Evolutionary conservation across 2,888 invertebrate species (phyloP).

Genomic region (Drosophila neotestacea): DNA sequence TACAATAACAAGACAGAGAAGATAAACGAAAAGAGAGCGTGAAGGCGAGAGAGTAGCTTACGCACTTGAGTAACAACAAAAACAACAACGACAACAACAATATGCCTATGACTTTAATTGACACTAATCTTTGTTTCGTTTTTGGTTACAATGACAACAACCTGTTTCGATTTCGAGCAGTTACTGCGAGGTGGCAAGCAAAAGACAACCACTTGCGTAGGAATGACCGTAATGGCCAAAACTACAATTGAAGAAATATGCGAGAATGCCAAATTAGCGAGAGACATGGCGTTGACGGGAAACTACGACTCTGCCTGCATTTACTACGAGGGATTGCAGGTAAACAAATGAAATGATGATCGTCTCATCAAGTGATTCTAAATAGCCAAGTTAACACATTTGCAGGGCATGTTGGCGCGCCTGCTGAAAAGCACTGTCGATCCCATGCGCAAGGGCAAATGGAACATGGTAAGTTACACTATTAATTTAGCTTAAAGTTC

Average conservation of each 20-base stretch:
- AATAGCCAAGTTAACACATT: background rate
- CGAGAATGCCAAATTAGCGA: constrained; percentile 97
- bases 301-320: constrained; percentile 96
- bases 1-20: constrained; percentile 17
- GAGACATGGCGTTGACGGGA: constrained; percentile 97
- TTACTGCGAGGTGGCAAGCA: constrained; percentile 85
- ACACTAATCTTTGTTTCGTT: constrained; percentile 74
- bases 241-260: constrained; percentile 95
- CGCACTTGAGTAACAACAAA: constrained; percentile 52
- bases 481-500: background rate
- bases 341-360: constrained; percentile 5
- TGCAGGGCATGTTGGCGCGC: constrained; percentile 93
- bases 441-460: constrained; percentile 93
- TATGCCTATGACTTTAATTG: constrained; percentile 67
- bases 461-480: constrained; percentile 91
- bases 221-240: constrained; percentile 92
- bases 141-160: constrained; percentile 76
- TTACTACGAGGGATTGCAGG: constrained; percentile 72
- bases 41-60: constrained; percentile 42
- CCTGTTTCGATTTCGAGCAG: constrained; percentile 74
- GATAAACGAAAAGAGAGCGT: constrained; percentile 11
- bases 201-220: constrained; percentile 85
- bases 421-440: constrained; percentile 92
- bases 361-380: background rate
- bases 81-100: constrained; percentile 33